A percentile compares a stretch with the other conserved stretches of the same genome.
These are phyloP conservation scores for Cercopithecus diana DNA, from an alignment of 2,797 vertebrate species.

Conservation along the genomic window DNA sequence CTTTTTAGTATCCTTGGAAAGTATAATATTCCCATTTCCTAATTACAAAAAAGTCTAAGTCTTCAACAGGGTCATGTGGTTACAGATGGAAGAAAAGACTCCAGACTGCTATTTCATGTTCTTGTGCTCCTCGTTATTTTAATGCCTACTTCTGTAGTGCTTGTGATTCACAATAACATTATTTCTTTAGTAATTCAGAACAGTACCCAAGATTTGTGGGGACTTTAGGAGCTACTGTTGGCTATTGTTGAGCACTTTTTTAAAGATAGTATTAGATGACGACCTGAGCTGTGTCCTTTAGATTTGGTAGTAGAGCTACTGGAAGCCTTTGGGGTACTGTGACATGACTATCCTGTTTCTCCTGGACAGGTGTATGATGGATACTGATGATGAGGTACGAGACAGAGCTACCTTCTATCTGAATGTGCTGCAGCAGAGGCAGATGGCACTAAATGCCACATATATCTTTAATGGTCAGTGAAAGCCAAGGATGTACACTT, in stretches of 20 bases:
- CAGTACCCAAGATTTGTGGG: neutral
- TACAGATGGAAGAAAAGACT: neutral
- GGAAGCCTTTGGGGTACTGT: neutral
- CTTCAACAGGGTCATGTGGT: neutral
- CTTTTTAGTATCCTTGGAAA: slow-evolving; percentile 44
- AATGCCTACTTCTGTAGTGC: neutral
- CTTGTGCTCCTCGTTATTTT: neutral
- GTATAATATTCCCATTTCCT: neutral
- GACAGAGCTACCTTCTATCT: slow-evolving; percentile 98
- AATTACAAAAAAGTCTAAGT: slow-evolving; percentile 5
- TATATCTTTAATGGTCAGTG: slow-evolving; percentile 96
- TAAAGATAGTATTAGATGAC: neutral
- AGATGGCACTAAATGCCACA: slow-evolving; percentile 94
- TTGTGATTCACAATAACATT: neutral
- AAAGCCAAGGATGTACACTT: neutral
- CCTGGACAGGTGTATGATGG: slow-evolving; percentile 96
- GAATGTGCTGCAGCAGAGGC: slow-evolving; percentile 97
- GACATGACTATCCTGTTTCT: neutral
- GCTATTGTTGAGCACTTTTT: neutral
- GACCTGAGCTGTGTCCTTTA: neutral
- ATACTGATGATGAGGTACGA: slow-evolving; percentile 96
- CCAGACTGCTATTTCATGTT: neutral
- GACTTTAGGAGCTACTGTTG: neutral
- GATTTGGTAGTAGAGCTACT: neutral
- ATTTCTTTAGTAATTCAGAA: slow-evolving; percentile 31